A percentile compares a stretch with the other conserved stretches of the same genome.
phyloP scores from a whole-genome alignment of 2,888 invertebrate species.

The Electrophaes corylata region DNA sequence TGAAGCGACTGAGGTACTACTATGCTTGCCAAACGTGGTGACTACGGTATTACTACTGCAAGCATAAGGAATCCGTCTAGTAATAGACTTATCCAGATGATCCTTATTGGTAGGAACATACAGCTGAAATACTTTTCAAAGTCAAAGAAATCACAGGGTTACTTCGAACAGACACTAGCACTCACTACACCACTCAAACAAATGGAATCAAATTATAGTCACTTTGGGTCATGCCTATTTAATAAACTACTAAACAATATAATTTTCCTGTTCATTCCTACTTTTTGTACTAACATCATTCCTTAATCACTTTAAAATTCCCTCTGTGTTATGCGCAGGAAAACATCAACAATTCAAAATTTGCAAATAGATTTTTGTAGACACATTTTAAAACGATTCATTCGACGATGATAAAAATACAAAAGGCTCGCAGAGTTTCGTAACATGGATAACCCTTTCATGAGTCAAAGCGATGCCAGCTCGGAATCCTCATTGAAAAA shows the following conservation, averaged over 20 bases:
- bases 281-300: not conserved
- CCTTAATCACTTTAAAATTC: not conserved
- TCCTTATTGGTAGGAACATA: too few species aligned
- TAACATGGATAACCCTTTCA: slow-evolving; percentile 73
- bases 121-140: too few species aligned
- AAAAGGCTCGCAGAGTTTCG: slow-evolving; percentile 60
- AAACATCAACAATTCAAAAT: slow-evolving; percentile 24
- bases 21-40: too few species aligned
- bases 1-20: too few species aligned
- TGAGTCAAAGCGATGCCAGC: slow-evolving; percentile 59
- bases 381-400: slow-evolving; percentile 63
- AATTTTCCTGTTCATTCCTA: not conserved
- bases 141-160: not conserved
- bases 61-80: too few species aligned
- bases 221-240: not conserved
- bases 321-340: not conserved
- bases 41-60: too few species aligned
- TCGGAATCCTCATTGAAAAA: slow-evolving; percentile 73
- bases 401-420: slow-evolving; percentile 72
- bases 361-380: slow-evolving; percentile 35
- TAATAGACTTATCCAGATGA: too few species aligned
- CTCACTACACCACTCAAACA: not conserved
- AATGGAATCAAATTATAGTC: not conserved
- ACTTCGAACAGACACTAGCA: not conserved
- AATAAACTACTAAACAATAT: too few species aligned